Conservation (phyloP, 2,888 invertebrate species). For the Chymomyza amoena region DNA sequence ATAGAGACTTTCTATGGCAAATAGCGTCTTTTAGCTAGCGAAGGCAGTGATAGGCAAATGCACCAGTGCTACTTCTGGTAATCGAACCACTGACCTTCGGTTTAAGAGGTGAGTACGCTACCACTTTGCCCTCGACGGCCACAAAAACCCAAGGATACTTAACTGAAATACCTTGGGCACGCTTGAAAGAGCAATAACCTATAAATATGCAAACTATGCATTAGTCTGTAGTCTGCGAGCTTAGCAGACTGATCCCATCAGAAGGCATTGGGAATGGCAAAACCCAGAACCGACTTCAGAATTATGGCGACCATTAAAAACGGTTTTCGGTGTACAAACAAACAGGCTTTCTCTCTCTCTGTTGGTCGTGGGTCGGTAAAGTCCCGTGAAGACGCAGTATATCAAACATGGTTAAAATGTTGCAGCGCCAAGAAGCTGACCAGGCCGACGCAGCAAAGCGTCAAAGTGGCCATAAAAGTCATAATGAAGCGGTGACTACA, state of each 20-base stretch:
- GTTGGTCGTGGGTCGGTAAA: too few species aligned
- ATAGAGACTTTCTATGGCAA: too few species aligned
- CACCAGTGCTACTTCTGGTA: too few species aligned
- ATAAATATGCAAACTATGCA: constrained; percentile 4
- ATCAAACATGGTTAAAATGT: not conserved
- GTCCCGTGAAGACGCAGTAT: not conserved
- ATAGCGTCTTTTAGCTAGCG: too few species aligned
- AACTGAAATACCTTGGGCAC: constrained; percentile 37
- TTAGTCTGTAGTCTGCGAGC: not conserved
- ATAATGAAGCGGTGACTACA: constrained; percentile 71
- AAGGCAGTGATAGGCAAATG: too few species aligned
- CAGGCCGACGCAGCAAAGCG: constrained; percentile 25
- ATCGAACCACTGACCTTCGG: too few species aligned
- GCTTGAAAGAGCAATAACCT: constrained; percentile 61
- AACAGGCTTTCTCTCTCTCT: constrained; percentile 27
- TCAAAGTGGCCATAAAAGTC: constrained; percentile 70
- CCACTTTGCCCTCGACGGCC: too few species aligned
- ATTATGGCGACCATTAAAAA: constrained; percentile 67
- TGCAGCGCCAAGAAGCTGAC: not conserved
- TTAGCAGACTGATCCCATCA: not conserved
- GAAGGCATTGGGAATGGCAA: not conserved
- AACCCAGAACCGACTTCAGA: constrained; percentile 28
- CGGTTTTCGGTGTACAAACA: constrained; percentile 60
- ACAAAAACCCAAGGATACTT: too few species aligned
- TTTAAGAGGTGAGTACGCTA: too few species aligned